phyloP scores from a whole-genome alignment of 1,140 invertebrate species.

The Anoplolepis gracilipes region DNA sequence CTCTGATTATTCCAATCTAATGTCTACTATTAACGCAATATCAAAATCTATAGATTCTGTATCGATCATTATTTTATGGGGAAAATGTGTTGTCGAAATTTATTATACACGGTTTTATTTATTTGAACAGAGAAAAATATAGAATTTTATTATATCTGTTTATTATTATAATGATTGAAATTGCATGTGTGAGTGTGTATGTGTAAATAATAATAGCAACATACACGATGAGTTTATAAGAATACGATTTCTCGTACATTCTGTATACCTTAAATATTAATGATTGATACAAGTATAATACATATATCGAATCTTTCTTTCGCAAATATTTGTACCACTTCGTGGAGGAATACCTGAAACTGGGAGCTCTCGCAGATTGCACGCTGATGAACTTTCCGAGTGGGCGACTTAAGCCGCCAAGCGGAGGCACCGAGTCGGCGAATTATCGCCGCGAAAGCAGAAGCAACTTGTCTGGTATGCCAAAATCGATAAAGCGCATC shows the following conservation, averaged over 20 bases:
- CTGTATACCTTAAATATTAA: neutral
- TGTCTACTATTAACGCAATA: neutral
- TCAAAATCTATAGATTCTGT: neutral
- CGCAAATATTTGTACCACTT: constrained; percentile 21
- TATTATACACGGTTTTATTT: neutral
- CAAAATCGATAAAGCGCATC: constrained; percentile 65
- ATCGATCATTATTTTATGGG: neutral
- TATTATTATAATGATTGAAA: neutral
- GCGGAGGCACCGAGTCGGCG: constrained; percentile 61
- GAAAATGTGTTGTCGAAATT: neutral
- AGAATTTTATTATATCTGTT: neutral
- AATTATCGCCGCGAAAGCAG: constrained; percentile 71
- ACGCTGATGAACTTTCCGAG: constrained; percentile 71
- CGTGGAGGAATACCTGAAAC: constrained; percentile 33
- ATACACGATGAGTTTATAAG: neutral
- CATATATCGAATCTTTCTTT: neutral
- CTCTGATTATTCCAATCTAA: neutral
- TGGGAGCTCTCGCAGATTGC: constrained; percentile 39
- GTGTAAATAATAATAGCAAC: too few relatives aligned
- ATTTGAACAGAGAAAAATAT: neutral
- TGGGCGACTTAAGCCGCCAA: constrained; percentile 67
- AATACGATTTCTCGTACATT: neutral
- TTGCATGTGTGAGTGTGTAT: too few relatives aligned
- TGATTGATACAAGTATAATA: neutral
- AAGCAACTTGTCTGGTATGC: constrained; percentile 75